phyloP scores from a whole-genome alignment of 1,140 invertebrate genomes.

The Drosophila sucinea region DNA sequence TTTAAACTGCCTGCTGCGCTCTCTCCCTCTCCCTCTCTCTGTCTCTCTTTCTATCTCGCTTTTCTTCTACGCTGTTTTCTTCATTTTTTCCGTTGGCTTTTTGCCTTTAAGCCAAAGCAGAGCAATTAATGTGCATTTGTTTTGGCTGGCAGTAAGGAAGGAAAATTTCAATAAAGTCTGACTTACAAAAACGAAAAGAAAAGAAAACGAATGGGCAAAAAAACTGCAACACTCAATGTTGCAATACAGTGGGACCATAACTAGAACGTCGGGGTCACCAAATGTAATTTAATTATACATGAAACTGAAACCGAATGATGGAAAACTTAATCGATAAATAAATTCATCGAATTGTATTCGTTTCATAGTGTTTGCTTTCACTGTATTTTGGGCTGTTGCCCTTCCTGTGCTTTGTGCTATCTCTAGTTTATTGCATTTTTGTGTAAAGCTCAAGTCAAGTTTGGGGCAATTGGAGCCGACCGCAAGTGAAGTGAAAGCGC shows the following conservation, averaged over 20 bases:
- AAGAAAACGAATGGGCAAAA: neutral
- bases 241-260: neutral
- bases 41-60: neutral
- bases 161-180: constrained; percentile 36
- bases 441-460: constrained; percentile 20
- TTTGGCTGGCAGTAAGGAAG: constrained; percentile 17
- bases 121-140: constrained; percentile 56
- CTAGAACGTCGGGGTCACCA: neutral
- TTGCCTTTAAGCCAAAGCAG: constrained; percentile 22
- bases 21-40: neutral
- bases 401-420: neutral
- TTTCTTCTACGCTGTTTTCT: neutral
- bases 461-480: constrained; percentile 28
- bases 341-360: too few relatives aligned
- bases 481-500: constrained; percentile 38
- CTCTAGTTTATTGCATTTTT: constrained; percentile 25
- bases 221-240: constrained; percentile 1
- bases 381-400: neutral
- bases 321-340: too few relatives aligned
- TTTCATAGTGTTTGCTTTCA: neutral
- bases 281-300: neutral
- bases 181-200: neutral
- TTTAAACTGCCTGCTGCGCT: neutral
- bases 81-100: neutral
- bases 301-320: too few relatives aligned